Evolutionary conservation across 2,888 invertebrate genomes (phyloP).

Genomic region (Autographa gamma): DNA sequence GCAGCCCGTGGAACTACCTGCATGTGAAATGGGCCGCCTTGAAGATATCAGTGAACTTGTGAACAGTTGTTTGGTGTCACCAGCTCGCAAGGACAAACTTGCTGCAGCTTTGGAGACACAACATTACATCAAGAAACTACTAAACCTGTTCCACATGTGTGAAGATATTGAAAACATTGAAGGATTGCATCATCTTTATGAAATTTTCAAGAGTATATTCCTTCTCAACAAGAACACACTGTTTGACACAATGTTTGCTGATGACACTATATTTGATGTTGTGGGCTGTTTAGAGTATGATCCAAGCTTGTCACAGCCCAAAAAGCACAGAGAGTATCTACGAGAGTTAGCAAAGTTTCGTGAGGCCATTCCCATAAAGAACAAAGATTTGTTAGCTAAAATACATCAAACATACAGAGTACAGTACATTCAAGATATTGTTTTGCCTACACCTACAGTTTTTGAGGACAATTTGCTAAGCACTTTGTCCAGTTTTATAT

Average conservation of each 20-base stretch:
- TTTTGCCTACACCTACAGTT: slow-evolving; percentile 99
- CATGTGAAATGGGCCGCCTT: slow-evolving; percentile 97
- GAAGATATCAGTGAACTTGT: slow-evolving; percentile 98
- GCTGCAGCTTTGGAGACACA: slow-evolving; percentile 97
- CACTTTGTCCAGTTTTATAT: slow-evolving; percentile 99
- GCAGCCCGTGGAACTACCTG: slow-evolving; percentile 97
- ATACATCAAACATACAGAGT: slow-evolving; percentile 99
- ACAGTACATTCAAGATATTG: slow-evolving; percentile 99
- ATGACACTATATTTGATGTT: slow-evolving; percentile 98
- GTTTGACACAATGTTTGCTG: slow-evolving; percentile 99
- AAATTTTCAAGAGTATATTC: slow-evolving; percentile 99
- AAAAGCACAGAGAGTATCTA: slow-evolving; percentile 98
- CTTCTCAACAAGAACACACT: slow-evolving; percentile 98
- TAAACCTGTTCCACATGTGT: slow-evolving; percentile 98
- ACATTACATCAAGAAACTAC: slow-evolving; percentile 97
- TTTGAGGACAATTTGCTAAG: slow-evolving; percentile 99
- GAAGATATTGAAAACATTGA: slow-evolving; percentile 98
- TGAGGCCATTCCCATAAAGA: slow-evolving; percentile 98
- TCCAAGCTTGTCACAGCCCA: slow-evolving; percentile 95
- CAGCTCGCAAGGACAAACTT: slow-evolving; percentile 97
- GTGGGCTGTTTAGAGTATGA: slow-evolving; percentile 99
- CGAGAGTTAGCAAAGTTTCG: slow-evolving; percentile 97
- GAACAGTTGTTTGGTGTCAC: slow-evolving; percentile 95
- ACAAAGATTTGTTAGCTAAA: slow-evolving; percentile 97
- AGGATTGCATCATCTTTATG: slow-evolving; percentile 98